Percentiles rank a stretch among this genome's conserved stretches.
Evolutionary conservation across 2,888 invertebrate species (phyloP).

Genomic region (Eupithecia exiguata): DNA sequence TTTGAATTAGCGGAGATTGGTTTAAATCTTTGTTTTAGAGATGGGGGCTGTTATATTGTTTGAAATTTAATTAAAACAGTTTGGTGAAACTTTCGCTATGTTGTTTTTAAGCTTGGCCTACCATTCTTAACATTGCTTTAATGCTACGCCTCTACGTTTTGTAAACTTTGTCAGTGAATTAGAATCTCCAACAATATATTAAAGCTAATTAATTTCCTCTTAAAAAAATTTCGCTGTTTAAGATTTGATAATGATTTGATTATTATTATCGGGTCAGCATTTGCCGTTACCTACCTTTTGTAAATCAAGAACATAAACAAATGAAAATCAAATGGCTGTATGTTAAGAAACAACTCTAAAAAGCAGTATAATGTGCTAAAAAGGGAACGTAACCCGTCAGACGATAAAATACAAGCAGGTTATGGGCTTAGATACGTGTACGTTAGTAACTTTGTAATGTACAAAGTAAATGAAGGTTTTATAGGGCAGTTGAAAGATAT

Average conservation of each 20-base stretch:
- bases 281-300: no score
- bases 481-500: slow-evolving; percentile 23
- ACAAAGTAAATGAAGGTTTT: slow-evolving; percentile 26
- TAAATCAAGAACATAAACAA: not conserved
- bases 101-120: slow-evolving; percentile 1
- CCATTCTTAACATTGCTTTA: slow-evolving; percentile 14
- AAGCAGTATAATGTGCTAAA: slow-evolving; percentile 17
- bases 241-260: no score
- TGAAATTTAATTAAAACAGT: slow-evolving; percentile 19
- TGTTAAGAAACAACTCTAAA: not conserved
- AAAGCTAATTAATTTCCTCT: not conserved
- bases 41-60: slow-evolving; percentile 10
- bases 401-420: slow-evolving; percentile 44
- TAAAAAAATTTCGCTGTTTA: no score
- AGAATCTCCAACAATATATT: not conserved
- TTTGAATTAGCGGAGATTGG: slow-evolving; percentile 33
- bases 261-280: no score
- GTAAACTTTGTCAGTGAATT: not conserved
- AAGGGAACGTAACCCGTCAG: slow-evolving; percentile 35
- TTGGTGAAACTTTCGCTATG: slow-evolving; percentile 8
- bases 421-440: slow-evolving; percentile 42
- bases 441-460: slow-evolving; percentile 35
- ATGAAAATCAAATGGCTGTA: not conserved
- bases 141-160: not conserved
- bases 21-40: slow-evolving; percentile 29